Evolutionary conservation across 37 sponge, comb jelly and placozoan genomes (phyloP).

Genomic region (Ephydatia muelleri): DNA sequence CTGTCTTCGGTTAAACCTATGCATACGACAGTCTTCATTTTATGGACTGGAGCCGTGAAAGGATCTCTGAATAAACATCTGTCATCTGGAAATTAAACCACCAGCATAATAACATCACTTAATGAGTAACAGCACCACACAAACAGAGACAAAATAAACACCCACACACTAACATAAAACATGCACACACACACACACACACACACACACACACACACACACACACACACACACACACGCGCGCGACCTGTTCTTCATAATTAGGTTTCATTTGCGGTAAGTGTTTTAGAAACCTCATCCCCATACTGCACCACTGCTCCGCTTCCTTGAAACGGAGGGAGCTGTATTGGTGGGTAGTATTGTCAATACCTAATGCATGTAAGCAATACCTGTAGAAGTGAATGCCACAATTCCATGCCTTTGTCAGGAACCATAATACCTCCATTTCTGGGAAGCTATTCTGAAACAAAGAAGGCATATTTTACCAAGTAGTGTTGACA

Average conservation of each 20-base stretch:
- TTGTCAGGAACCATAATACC: constrained; percentile 82
- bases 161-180: neutral
- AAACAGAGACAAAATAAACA: neutral
- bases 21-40: neutral
- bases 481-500: neutral
- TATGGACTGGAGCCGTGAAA: neutral
- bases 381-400: constrained; percentile 74
- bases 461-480: neutral
- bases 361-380: neutral
- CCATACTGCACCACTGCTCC: constrained; percentile 89
- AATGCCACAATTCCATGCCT: constrained; percentile 89
- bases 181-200: neutral
- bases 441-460: constrained; percentile 86
- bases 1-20: neutral
- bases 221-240: neutral
- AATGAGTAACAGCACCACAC: too few species aligned
- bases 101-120: too few species aligned
- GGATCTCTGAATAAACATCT: neutral
- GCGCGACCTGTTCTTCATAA: constrained; percentile 85
- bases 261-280: constrained; percentile 51
- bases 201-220: neutral
- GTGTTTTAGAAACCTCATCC: constrained; percentile 77
- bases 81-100: neutral
- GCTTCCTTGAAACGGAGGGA: constrained; percentile 65
- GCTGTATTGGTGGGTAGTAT: constrained; percentile 30